Evolutionary conservation across 2,888 invertebrate genomes (phyloP).

Genomic region (Tetragonula carbonaria): DNA sequence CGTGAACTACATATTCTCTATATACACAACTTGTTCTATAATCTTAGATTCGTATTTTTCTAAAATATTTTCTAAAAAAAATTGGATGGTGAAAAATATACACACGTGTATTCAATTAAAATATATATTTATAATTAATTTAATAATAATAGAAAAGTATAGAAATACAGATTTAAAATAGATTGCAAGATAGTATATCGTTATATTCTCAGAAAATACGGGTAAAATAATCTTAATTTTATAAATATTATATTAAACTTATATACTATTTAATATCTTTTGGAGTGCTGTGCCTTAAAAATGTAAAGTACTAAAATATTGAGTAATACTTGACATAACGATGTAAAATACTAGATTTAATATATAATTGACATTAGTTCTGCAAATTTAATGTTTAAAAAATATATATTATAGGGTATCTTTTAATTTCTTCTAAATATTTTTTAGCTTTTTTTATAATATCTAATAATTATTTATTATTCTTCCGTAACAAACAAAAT

Average conservation of each 20-base stretch:
- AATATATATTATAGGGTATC: neutral
- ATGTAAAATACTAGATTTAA: neutral
- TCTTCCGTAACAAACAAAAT: neutral
- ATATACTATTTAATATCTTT: constrained; percentile 13
- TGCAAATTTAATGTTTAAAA: neutral
- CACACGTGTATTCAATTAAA: neutral
- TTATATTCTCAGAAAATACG: constrained; percentile 12
- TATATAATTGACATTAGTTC: constrained; percentile 45
- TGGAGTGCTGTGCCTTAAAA: neutral
- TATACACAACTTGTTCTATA: neutral
- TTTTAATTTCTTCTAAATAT: constrained; percentile 2
- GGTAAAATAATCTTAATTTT: neutral
- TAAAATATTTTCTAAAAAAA: neutral
- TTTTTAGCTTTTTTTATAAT: neutral
- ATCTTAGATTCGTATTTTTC: neutral
- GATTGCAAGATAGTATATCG: constrained; percentile 21
- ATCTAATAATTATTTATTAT: constrained; percentile 1
- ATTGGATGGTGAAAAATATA: neutral
- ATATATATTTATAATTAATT: constrained; percentile 23
- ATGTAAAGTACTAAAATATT: constrained; percentile 15
- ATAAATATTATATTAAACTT: neutral
- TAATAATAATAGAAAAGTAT: constrained; percentile 45
- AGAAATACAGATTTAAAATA: constrained; percentile 38
- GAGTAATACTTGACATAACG: constrained; percentile 5
- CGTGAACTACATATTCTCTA: neutral